These are phyloP conservation scores for Scaptodrosophila latifasciaeformis DNA, from an alignment of 2,888 invertebrate genomes.

Conservation along the genomic window DNA sequence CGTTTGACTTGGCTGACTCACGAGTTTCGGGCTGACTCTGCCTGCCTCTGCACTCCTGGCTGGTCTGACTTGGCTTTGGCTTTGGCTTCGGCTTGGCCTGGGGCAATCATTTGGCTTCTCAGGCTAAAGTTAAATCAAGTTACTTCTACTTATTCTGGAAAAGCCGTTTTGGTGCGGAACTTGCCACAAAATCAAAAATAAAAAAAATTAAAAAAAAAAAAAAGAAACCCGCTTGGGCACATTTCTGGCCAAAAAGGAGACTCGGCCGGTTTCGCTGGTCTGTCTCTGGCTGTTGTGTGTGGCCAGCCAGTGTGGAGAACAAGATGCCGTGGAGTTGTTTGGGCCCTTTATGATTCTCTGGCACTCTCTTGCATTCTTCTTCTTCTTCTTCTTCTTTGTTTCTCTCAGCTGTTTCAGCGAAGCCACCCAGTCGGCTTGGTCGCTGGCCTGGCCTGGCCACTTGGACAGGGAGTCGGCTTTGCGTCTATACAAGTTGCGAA, in stretches of 20 bases:
- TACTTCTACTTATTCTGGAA: constrained; percentile 48
- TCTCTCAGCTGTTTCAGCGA: constrained; percentile 9
- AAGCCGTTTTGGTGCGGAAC: constrained; percentile 38
- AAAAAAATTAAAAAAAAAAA: constrained; percentile 11
- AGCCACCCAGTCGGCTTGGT: too few species aligned
- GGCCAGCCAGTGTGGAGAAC: too few species aligned
- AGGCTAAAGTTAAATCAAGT: too few species aligned
- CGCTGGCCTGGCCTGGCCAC: too few species aligned
- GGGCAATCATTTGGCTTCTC: too few species aligned
- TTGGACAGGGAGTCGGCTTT: too few species aligned
- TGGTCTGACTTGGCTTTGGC: constrained; percentile 28
- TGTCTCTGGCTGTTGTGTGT: constrained; percentile 5
- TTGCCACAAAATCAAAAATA: constrained; percentile 6
- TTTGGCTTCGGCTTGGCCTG: constrained; percentile 14
- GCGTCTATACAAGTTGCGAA: too few species aligned
- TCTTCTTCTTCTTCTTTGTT: constrained; percentile 16
- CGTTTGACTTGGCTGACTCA: constrained; percentile 50
- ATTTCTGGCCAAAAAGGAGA: constrained; percentile 54
- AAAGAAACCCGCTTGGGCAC: constrained; percentile 59
- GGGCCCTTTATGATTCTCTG: too few species aligned
- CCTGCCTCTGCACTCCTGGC: not conserved
- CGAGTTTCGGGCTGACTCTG: constrained; percentile 27
- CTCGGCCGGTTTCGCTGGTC: not conserved
- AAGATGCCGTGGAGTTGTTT: too few species aligned
- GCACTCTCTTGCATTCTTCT: not conserved